Evolutionary conservation across 2,797 vertebrate species (phyloP), one percentile per base, ranked within the genome.

Genomic region (Pseudotriccus pelzelni): DNA sequence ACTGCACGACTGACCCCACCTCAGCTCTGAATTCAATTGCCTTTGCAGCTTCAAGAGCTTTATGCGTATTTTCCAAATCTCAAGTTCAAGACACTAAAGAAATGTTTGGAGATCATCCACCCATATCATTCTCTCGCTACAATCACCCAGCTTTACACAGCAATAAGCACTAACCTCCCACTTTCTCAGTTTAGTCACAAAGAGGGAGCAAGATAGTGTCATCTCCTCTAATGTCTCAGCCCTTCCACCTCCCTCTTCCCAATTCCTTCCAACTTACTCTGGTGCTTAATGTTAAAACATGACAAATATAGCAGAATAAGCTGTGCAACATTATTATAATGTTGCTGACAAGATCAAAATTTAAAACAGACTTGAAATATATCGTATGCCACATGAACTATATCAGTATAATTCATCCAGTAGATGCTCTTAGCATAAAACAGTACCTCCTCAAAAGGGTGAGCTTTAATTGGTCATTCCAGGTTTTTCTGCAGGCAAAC

Each of bases 401-500:
- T 8, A 36, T 34, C 15, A n/a, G 9, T 34, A 0, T 8, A 37
- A 43, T 52, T 52, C 4, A 13, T 20, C 23, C 19, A 60, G 44
- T 10, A 83, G 20, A 23, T 19, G 50, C 23, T 82, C 20, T 68
- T 34, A 60, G 44, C 28, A 62, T 55, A 55, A 68, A 88, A 9
- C 47, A 80, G 76, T 12, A 28, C n/a, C n/a, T 76, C 66, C 80
- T 76, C 67, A 46, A 55, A 73, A 70, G 55, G 24, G 8, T 34
- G 16, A 67, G 2, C 56, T 84, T 92, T 59, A 84, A 10, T 19
- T 41, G 41, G 60, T 56, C 50, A 41, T 43, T 77, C 30, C 34
- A 47, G 34, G 30, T 10, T 86, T 81, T 84, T 36, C 36, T 93
- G 59, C 19, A 79, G 79, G 64, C 34, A 87, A 95, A 90, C 13